phyloP scores from a whole-genome alignment of 2,888 invertebrate species.

The Eristalinus sepulchralis region DNA sequence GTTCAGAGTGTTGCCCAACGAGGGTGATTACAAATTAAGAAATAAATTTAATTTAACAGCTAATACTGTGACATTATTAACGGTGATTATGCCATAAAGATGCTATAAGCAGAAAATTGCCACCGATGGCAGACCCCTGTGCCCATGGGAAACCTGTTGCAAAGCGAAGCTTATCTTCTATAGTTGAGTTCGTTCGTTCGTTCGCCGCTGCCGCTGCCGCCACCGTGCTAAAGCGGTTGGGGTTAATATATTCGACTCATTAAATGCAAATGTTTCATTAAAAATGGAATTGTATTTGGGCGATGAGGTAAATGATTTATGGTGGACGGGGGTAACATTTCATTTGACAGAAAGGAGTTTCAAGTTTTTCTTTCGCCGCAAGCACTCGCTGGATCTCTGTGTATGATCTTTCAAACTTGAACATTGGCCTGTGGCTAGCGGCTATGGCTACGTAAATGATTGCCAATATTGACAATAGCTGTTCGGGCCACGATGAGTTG shows the following conservation, averaged over 20 bases:
- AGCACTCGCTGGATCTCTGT: background rate
- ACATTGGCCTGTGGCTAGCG: background rate
- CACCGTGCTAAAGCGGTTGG: background rate
- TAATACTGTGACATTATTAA: background rate
- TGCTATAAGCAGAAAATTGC: background rate
- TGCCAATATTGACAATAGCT: background rate
- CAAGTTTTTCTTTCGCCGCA: background rate
- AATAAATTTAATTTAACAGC: background rate
- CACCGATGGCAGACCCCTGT: background rate
- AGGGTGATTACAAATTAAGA: background rate
- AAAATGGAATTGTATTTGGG: background rate
- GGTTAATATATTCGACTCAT: conserved; percentile 5
- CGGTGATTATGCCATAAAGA: conserved; percentile 7
- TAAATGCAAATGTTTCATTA: background rate
- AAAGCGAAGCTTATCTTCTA: background rate
- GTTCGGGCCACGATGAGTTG: background rate
- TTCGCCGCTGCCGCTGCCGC: no score
- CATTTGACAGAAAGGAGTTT: background rate
- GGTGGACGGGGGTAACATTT: background rate
- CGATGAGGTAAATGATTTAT: background rate
- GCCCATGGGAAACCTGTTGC: conserved; percentile 3
- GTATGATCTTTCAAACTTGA: background rate
- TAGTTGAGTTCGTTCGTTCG: background rate
- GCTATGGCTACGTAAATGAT: background rate
- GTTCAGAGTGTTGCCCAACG: background rate